Conservation (phyloP, 2,113 vertebrate species). For the Hiodon alosoides region DNA sequence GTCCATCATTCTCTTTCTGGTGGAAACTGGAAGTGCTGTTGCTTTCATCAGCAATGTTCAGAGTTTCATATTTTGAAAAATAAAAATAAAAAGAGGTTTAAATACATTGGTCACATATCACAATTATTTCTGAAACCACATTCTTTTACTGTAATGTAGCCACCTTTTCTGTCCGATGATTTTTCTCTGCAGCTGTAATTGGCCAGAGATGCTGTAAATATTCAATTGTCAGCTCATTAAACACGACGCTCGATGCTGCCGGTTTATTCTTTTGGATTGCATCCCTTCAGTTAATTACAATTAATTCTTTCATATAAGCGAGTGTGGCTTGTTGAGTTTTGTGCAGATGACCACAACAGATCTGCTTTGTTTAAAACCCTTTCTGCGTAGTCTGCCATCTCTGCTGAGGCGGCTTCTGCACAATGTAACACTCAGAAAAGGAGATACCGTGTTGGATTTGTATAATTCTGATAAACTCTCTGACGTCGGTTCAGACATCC, state of each 20-base stretch:
- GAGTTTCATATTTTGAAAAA: conserved; percentile 6
- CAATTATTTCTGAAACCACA: no score
- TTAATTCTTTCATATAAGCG: no score
- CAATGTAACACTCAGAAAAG: neutral
- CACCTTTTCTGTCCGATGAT: no score
- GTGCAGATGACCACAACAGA: neutral
- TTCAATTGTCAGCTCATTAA: no score
- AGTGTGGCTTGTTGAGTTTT: no score
- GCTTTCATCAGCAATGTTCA: neutral
- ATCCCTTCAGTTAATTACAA: no score
- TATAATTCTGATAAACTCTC: neutral
- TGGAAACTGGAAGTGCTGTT: conserved; percentile 3
- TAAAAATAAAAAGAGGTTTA: neutral
- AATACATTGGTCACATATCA: no score
- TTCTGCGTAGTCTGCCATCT: neutral
- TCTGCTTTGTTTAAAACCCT: conserved; percentile 1
- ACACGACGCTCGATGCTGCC: no score
- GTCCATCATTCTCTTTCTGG: neutral
- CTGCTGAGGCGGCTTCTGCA: neutral
- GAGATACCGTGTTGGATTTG: neutral
- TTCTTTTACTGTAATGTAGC: no score
- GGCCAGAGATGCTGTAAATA: no score
- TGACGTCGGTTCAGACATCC: neutral
- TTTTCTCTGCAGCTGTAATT: no score
- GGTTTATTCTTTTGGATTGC: no score